Evolutionary conservation across 2,797 vertebrate species (phyloP), one percentile per base, ranked within the genome.

Genomic region (Eidolon dupreanum): DNA sequence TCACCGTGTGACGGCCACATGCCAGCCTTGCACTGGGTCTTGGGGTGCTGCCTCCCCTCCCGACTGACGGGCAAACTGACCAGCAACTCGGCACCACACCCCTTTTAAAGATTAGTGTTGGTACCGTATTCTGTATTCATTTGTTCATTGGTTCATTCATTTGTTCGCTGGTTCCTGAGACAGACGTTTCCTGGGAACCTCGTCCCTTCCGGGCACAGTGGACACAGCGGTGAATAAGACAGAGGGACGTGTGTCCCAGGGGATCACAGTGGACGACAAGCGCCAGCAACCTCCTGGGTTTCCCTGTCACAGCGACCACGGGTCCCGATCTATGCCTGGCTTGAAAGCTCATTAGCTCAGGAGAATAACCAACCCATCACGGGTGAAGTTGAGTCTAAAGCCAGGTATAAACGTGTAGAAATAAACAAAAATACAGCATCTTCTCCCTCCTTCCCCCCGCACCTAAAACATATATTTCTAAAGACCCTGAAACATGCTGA

Each of bases 111-210:
- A 51, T 2, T 46, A 3, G 0, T 24, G 26, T 15, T 19, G 46
- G n/a, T 31, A 31, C 3, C 4, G 0, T 4, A 0, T 5, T 4
- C 2, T 2, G 55, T 0, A 1, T 0, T 33, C 17, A 20, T 19
- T 43, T 2, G 0, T 12, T 31, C 6, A 2, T 33, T 33, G 1
- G 41, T 0, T 33, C 17, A 20, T 19, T 43, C 4, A 0, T 8
- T 31, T 3, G 0, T 20, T 53, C 82, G 3, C 20, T 81, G 8
- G 1, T 16, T 65, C 16, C 0, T 3, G 22, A 0, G 24, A 12
- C 24, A 26, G 3, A 26, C 2, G 4, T 49, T 38, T 46, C 53
- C 10, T 26, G 19, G 24, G 31, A 11, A 13, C 36, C 55, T 36
- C 20, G 59, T 33, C 59, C 28, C 1, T n/a, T 31, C 28, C 0